These are phyloP conservation scores for Dicerorhinus sumatrensis DNA, from an alignment of 2,113 vertebrate genomes.

Conservation along the genomic window DNA sequence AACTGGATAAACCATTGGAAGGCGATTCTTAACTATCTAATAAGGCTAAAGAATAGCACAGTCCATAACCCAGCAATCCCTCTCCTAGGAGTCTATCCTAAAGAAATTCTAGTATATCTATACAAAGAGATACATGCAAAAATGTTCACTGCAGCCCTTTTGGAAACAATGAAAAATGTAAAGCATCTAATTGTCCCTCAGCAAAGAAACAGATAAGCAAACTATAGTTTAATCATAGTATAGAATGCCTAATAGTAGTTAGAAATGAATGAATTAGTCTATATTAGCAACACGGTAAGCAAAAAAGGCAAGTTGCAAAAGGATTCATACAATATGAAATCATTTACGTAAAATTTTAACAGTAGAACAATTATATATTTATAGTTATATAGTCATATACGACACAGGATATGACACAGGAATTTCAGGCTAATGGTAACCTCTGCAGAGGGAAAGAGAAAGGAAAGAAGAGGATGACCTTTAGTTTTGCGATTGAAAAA, in stretches of 20 bases:
- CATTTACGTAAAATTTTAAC: background rate
- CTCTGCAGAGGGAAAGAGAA: background rate
- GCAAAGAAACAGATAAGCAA: background rate
- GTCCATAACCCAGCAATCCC: background rate
- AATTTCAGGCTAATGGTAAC: background rate
- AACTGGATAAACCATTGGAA: background rate
- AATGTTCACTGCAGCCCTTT: background rate
- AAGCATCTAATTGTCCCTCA: background rate
- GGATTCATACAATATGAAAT: conserved; percentile 25
- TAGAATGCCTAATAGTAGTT: background rate
- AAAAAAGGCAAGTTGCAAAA: conserved; percentile 14
- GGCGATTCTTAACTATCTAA: background rate
- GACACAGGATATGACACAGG: background rate
- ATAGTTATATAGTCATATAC: background rate
- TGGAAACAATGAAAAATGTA: background rate
- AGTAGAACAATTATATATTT: background rate
- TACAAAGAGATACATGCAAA: background rate
- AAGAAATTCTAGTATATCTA: background rate
- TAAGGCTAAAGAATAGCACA: background rate
- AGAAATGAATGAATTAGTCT: background rate
- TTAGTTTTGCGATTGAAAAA: background rate
- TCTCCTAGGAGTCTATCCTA: background rate
- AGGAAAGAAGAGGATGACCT: background rate
- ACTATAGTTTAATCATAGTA: background rate
- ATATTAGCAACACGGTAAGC: background rate